phyloP scores from a whole-genome alignment of 2,888 invertebrate species.

The Onchidella celtica region DNA sequence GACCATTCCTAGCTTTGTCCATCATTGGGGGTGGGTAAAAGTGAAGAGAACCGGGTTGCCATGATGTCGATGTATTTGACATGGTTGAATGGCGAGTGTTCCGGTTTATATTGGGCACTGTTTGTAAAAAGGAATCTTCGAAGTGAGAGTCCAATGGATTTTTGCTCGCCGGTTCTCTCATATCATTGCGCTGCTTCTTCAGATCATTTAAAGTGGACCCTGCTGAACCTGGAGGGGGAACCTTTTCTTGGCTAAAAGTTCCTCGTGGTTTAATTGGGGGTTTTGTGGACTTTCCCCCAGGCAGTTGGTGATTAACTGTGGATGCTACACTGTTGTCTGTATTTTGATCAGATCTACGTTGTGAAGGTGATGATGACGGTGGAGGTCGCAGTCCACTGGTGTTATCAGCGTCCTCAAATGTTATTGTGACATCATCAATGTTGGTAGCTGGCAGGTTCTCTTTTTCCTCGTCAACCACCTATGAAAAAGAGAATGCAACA shows the following conservation, averaged over 20 bases:
- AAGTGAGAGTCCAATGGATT: slow-evolving; percentile 65
- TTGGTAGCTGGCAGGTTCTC: slow-evolving; percentile 71
- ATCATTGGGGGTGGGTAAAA: slow-evolving; percentile 52
- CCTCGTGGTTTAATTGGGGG: background rate
- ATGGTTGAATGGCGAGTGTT: slow-evolving; percentile 46
- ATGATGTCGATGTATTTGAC: slow-evolving; percentile 19
- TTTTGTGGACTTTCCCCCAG: slow-evolving; percentile 13
- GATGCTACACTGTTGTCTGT: background rate
- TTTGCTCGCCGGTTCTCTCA: slow-evolving; percentile 37
- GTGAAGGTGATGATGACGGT: slow-evolving; percentile 7
- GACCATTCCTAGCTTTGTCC: slow-evolving; percentile 64
- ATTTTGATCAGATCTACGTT: slow-evolving; percentile 36
- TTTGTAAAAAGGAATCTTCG: slow-evolving; percentile 69
- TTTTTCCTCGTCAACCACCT: slow-evolving; percentile 65
- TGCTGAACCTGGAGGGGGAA: slow-evolving; percentile 10
- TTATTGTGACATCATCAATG: slow-evolving; percentile 76
- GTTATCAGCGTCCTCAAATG: slow-evolving; percentile 81
- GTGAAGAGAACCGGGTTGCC: background rate
- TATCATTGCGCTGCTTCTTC: slow-evolving; percentile 48
- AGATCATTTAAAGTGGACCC: slow-evolving; percentile 42
- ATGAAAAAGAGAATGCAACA: background rate
- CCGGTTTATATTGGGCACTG: slow-evolving; percentile 53
- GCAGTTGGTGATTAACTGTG: background rate
- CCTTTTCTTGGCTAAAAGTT: background rate
- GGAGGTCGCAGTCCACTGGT: background rate